Conservation (phyloP, 2,797 vertebrate genomes). For the Betta splendens region DNA sequence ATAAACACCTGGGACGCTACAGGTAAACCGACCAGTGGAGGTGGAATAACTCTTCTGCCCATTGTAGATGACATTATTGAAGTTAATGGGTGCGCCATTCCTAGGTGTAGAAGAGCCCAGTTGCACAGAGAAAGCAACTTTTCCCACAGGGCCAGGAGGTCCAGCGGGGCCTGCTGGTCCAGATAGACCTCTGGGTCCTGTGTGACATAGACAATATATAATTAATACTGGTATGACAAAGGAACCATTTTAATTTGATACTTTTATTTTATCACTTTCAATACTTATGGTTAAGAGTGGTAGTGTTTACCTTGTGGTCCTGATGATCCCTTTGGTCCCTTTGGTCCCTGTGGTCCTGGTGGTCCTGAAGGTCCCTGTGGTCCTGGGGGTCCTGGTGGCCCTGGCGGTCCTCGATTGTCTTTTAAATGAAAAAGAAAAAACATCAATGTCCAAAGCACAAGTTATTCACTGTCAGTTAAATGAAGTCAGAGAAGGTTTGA, state of each 20-base stretch:
- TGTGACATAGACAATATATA: constrained; percentile 19
- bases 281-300: not conserved
- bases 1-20: constrained; percentile 61
- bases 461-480: not conserved
- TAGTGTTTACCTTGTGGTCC: constrained; percentile 35
- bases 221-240: not conserved
- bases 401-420: not conserved
- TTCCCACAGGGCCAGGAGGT: accelerated
- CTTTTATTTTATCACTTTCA: constrained; percentile 1
- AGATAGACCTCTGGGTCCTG: constrained; percentile 25
- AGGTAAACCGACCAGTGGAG: constrained; percentile 59
- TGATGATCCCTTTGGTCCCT: constrained; percentile 9
- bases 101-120: constrained; percentile 32
- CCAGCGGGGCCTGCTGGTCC: constrained; percentile 1
- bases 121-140: constrained; percentile 53
- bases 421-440: not conserved
- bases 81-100: constrained; percentile 34
- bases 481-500: constrained; percentile 1
- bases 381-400: no score
- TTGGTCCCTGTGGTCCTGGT: not conserved
- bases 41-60: constrained; percentile 54
- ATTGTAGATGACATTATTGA: constrained; percentile 65
- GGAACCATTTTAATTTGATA: constrained; percentile 9
- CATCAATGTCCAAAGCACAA: not conserved
- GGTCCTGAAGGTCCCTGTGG: no score